phyloP scores from a whole-genome alignment of 1,140 invertebrate species.

The Drosophila littoralis region DNA sequence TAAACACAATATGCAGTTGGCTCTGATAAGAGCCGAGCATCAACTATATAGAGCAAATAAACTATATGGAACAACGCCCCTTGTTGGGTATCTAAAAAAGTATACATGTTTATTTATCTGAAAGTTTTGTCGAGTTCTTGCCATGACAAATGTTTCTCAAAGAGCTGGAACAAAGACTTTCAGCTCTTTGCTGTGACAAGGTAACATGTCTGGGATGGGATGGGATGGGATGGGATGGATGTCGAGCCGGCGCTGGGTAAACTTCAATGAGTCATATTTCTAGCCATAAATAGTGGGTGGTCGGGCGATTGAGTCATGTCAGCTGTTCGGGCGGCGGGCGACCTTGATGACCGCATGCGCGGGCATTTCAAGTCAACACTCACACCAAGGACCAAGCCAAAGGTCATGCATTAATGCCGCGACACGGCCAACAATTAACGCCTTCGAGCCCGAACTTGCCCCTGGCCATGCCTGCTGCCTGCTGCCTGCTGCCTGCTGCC shows the following conservation, averaged over 20 bases:
- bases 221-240: no score
- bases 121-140: no score
- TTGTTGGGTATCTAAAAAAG: no score
- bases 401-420: constrained; percentile 45
- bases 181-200: background rate
- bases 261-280: constrained; percentile 35
- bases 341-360: constrained; percentile 78
- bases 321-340: constrained; percentile 54
- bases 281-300: background rate
- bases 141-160: no score
- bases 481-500: constrained; percentile 25
- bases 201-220: background rate
- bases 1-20: background rate
- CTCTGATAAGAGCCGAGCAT: background rate
- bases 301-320: constrained; percentile 65
- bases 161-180: no score
- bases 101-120: no score
- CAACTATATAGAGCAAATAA: background rate
- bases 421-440: no score
- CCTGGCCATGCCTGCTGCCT: constrained; percentile 23
- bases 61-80: background rate
- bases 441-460: constrained; percentile 56
- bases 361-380: constrained; percentile 56
- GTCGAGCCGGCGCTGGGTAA: no score
- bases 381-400: constrained; percentile 28